These are phyloP conservation scores for Smittia sp. DNA, from an alignment of 2,888 invertebrate genomes.

Conservation along the genomic window DNA sequence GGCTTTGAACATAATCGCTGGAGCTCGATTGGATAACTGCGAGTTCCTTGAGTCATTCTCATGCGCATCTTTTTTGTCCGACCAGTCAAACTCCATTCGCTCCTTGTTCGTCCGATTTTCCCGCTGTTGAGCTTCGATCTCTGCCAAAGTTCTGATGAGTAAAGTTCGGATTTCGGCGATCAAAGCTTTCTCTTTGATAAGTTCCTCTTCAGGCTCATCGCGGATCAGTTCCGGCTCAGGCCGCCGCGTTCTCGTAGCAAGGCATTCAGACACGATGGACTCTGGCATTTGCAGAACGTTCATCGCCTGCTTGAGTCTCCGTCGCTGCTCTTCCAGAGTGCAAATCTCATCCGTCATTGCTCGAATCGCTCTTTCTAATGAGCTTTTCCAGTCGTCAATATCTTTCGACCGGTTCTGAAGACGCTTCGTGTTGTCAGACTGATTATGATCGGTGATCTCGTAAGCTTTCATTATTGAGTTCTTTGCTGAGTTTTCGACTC, in stretches of 20 bases:
- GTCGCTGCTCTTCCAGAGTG: slow-evolving; percentile 64
- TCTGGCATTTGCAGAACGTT: slow-evolving; percentile 68
- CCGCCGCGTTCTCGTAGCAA: slow-evolving; percentile 67
- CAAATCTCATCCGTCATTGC: slow-evolving; percentile 69
- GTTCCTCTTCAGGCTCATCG: slow-evolving; percentile 73
- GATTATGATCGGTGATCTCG: slow-evolving; percentile 65
- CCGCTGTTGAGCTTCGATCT: slow-evolving; percentile 67
- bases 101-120: slow-evolving; percentile 78
- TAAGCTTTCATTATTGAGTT: slow-evolving; percentile 64
- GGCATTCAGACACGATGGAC: slow-evolving; percentile 57
- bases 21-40: slow-evolving; percentile 66
- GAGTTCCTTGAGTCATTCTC: slow-evolving; percentile 70
- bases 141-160: slow-evolving; percentile 61
- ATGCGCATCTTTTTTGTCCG: slow-evolving; percentile 80
- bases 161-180: slow-evolving; percentile 66
- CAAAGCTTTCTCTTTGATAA: slow-evolving; percentile 70
- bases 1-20: slow-evolving; percentile 71
- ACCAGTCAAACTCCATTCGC: slow-evolving; percentile 85
- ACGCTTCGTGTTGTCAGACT: slow-evolving; percentile 65
- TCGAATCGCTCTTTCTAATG: slow-evolving; percentile 67
- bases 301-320: slow-evolving; percentile 66
- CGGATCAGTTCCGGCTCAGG: slow-evolving; percentile 71
- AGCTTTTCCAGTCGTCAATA: slow-evolving; percentile 71
- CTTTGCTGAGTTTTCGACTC: slow-evolving; percentile 61
- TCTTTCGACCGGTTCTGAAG: slow-evolving; percentile 65